Evolutionary conservation across 2,113 vertebrate species (phyloP).

Genomic region (Sialia sialis): DNA sequence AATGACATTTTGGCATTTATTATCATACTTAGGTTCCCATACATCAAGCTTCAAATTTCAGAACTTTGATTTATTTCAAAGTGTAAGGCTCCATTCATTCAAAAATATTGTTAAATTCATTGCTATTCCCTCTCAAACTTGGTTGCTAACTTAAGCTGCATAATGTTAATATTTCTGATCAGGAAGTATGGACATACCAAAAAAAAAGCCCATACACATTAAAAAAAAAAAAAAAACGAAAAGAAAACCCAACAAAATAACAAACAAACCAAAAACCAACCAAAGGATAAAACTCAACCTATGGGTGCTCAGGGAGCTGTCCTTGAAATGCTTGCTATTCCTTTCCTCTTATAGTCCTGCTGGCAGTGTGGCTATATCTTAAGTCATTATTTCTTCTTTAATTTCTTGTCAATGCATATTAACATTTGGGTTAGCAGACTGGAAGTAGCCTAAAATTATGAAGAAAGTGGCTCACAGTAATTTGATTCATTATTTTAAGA

Average conservation of each 20-base stretch:
- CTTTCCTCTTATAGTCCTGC: background rate
- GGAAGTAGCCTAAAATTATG: background rate
- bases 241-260: background rate
- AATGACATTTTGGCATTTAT: background rate
- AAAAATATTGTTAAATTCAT: background rate
- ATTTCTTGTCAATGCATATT: background rate
- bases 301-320: background rate
- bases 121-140: no score
- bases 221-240: no score
- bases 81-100: background rate
- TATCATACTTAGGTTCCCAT: background rate
- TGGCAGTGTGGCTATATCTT: background rate
- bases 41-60: background rate
- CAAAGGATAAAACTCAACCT: rapidly evolving
- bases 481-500: background rate
- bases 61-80: background rate
- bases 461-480: background rate
- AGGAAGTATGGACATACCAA: background rate
- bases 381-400: background rate
- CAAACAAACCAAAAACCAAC: background rate
- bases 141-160: background rate
- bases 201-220: background rate
- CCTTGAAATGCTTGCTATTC: background rate
- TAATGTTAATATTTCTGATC: background rate
- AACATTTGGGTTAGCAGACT: background rate